These are phyloP conservation scores for Radopholus similis DNA, from an alignment of 1,140 invertebrate species.

Conservation along the genomic window DNA sequence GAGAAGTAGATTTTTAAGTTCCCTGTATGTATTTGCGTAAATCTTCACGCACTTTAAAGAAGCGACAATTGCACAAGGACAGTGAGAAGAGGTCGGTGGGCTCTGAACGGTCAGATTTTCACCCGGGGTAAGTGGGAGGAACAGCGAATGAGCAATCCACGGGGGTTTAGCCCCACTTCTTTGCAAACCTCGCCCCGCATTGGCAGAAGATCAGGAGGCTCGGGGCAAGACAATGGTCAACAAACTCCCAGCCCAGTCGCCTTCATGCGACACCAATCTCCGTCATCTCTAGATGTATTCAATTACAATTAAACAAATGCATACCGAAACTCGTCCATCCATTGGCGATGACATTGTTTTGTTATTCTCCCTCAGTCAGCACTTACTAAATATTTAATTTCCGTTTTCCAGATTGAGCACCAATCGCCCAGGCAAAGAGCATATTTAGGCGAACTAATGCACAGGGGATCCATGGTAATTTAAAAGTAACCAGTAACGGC, in stretches of 20 bases:
- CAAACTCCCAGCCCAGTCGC: neutral
- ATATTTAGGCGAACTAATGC: constrained; percentile 44
- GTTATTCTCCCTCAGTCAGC: neutral
- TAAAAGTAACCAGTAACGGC: neutral
- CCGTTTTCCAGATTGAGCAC: constrained; percentile 10
- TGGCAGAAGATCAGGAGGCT: neutral
- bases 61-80: constrained; percentile 34
- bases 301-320: neutral
- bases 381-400: neutral
- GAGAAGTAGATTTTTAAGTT: constrained; percentile 2
- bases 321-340: constrained; percentile 1
- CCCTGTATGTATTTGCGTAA: neutral
- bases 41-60: neutral
- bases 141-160: neutral
- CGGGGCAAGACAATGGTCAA: neutral
- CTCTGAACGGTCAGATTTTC: constrained; percentile 42
- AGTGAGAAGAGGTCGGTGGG: constrained; percentile 47
- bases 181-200: neutral
- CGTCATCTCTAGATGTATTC: neutral
- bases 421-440: constrained; percentile 45
- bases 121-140: constrained; percentile 15
- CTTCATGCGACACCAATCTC: neutral
- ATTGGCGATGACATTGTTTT: constrained; percentile 20
- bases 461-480: constrained; percentile 32
- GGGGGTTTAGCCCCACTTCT: neutral